Percentiles rank a stretch among this genome's conserved stretches.
Conservation (phyloP, 2,113 vertebrate genomes). For the Pongo pygmaeus region DNA sequence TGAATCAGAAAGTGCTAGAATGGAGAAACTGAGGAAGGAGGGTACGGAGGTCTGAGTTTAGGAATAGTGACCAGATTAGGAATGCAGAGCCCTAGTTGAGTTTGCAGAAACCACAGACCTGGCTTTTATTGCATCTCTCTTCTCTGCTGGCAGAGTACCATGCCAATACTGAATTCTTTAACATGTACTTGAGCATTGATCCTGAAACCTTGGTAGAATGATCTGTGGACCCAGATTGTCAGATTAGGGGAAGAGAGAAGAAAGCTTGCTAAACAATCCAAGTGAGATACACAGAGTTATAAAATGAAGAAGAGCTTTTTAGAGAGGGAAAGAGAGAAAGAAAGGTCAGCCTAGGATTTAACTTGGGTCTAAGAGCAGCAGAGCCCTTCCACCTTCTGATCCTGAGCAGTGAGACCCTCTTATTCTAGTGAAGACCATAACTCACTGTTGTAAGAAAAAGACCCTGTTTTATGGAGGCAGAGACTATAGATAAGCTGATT, state of each 20-base stretch:
- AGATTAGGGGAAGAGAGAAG: background rate
- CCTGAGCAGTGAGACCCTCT: background rate
- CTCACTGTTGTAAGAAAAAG: background rate
- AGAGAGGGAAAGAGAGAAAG: background rate
- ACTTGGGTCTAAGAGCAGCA: background rate
- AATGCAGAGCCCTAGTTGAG: background rate
- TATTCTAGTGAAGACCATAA: background rate
- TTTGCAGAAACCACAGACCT: background rate
- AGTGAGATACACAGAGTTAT: background rate
- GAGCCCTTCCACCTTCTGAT: background rate
- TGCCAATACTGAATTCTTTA: background rate
- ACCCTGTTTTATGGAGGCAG: background rate
- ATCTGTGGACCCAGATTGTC: background rate
- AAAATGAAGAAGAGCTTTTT: slow-evolving; percentile 5
- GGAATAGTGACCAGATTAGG: background rate
- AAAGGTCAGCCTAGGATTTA: background rate
- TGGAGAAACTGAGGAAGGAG: background rate
- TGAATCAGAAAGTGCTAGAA: background rate
- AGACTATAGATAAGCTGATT: background rate
- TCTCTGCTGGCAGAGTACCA: background rate
- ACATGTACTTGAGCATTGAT: background rate
- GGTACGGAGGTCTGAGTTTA: background rate
- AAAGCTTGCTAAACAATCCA: background rate
- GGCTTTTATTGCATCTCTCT: background rate
- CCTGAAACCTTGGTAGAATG: background rate